Evolutionary conservation across 1,140 invertebrate genomes (phyloP).

Genomic region (Brachionus manjavacas): DNA sequence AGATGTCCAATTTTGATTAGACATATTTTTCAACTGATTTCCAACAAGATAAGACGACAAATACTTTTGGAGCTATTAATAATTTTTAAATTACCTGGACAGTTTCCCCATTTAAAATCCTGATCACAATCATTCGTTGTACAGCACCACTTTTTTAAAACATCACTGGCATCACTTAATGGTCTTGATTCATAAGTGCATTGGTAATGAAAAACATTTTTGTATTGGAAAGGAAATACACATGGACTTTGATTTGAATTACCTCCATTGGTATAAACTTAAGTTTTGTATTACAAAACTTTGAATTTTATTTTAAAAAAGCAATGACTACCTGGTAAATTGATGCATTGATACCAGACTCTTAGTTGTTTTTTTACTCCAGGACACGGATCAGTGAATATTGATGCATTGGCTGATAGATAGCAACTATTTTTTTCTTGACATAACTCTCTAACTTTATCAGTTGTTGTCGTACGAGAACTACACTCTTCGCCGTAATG

Average conservation of each 20-base stretch:
- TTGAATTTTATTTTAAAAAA: background rate
- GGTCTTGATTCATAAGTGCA: conserved; percentile 19
- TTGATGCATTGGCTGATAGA: background rate
- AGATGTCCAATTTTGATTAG: no score
- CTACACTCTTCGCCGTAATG: conserved; percentile 17
- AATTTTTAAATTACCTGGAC: background rate
- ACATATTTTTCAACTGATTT: no score
- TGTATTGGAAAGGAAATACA: conserved; percentile 38
- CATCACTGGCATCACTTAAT: background rate
- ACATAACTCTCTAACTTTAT: conserved; percentile 12
- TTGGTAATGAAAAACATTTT: conserved; percentile 30
- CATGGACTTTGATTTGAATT: conserved; percentile 34
- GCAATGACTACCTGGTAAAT: background rate
- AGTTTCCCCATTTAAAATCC: conserved; percentile 21
- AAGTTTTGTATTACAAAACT: background rate
- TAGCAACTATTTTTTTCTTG: conserved; percentile 24
- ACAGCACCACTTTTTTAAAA: conserved; percentile 39
- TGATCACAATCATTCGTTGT: conserved; percentile 8
- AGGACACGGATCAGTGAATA: conserved; percentile 28
- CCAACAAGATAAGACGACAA: no score
- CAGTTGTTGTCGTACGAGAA: background rate
- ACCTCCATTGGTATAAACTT: background rate
- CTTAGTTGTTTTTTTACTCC: conserved; percentile 27
- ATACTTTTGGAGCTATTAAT: background rate
- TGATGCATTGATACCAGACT: conserved; percentile 41